Conservation (phyloP, 1,140 invertebrate genomes). For the Drosophila saltans region DNA sequence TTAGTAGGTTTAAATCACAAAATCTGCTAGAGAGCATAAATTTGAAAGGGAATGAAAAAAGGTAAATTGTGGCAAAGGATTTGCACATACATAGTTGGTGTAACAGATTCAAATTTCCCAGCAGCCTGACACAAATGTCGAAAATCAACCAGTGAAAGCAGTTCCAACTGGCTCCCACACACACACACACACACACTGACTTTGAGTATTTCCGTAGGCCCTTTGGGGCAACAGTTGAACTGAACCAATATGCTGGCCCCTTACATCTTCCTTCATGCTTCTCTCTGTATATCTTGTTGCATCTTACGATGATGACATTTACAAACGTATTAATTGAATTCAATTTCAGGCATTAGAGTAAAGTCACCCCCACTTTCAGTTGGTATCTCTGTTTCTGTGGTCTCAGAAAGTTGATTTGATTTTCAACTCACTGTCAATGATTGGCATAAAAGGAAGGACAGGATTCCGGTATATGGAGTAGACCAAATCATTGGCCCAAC, state of each 20-base stretch:
- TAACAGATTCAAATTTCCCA: constrained; percentile 11
- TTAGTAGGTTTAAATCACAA: constrained; percentile 1
- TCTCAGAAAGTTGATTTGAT: constrained; percentile 58
- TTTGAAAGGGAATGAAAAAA: constrained; percentile 5
- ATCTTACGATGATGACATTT: constrained; percentile 40
- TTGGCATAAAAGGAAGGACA: background rate
- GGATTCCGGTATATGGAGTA: background rate
- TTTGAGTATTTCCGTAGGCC: constrained; percentile 4
- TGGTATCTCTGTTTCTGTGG: constrained; percentile 14
- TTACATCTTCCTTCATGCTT: background rate
- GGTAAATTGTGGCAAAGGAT: background rate
- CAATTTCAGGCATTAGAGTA: constrained; percentile 51
- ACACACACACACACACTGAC: background rate
- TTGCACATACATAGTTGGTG: background rate
- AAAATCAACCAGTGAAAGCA: constrained; percentile 3
- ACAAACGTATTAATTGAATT: constrained; percentile 72
- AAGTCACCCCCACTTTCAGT: background rate
- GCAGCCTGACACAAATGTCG: constrained; percentile 6
- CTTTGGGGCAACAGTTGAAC: constrained; percentile 12
- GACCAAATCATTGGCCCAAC: background rate
- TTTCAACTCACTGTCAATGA: constrained; percentile 54
- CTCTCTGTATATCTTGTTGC: constrained; percentile 9
- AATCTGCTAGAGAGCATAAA: background rate
- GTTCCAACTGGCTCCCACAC: background rate
- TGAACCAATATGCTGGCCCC: constrained; percentile 14